phyloP scores from a whole-genome alignment of 2,888 invertebrate genomes.

The Drosophila mulleri region DNA sequence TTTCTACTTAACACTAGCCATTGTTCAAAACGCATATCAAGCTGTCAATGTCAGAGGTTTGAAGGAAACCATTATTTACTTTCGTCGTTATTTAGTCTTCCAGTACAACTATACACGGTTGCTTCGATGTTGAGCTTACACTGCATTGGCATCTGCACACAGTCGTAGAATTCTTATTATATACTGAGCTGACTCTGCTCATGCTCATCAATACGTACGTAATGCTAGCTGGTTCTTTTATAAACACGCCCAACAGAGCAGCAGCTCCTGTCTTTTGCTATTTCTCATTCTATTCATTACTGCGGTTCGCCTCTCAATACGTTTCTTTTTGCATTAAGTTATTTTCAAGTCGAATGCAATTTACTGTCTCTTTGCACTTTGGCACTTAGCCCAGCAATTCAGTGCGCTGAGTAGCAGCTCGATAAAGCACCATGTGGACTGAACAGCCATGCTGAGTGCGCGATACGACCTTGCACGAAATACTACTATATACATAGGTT shows the following conservation, averaged over 20 bases:
- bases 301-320: slow-evolving; percentile 52
- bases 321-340: slow-evolving; percentile 66
- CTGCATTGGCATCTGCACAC: neutral
- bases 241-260: neutral
- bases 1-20: neutral
- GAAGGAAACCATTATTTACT: neutral
- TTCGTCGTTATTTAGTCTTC: too few species aligned
- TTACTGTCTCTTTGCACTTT: slow-evolving; percentile 65
- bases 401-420: slow-evolving; percentile 3
- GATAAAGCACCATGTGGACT: slow-evolving; percentile 3
- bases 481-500: too few species aligned
- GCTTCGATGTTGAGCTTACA: neutral
- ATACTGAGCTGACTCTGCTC: slow-evolving; percentile 39
- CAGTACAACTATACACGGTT: too few species aligned
- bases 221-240: slow-evolving; percentile 7
- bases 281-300: slow-evolving; percentile 16
- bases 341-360: slow-evolving; percentile 65
- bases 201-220: slow-evolving; percentile 55
- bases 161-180: slow-evolving; percentile 33
- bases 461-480: neutral
- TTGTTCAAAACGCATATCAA: neutral
- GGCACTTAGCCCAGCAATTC: slow-evolving; percentile 57
- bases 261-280: slow-evolving; percentile 8
- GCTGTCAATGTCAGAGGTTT: neutral
- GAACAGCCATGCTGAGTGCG: neutral